Evolutionary conservation across 2,113 vertebrate genomes (phyloP).

Genomic region (Madoqua kirkii): DNA sequence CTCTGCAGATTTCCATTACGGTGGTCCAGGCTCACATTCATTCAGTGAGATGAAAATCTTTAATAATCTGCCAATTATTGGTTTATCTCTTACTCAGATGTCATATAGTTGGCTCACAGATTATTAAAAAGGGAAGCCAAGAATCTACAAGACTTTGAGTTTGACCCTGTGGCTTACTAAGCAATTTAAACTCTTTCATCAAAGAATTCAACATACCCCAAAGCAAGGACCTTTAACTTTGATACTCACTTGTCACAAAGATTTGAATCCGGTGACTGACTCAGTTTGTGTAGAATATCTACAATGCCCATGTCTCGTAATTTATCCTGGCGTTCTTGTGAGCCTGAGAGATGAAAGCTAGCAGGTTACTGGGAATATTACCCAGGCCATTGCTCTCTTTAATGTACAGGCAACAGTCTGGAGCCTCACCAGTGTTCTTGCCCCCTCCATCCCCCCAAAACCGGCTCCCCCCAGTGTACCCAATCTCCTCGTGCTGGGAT

Average conservation of each 20-base stretch:
- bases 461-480: no score
- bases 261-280: conserved; percentile 93
- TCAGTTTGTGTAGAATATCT: conserved; percentile 97
- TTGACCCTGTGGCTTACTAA: not conserved
- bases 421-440: not conserved
- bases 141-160: not conserved
- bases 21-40: not conserved
- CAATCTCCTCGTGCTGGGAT: not conserved
- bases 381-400: not conserved
- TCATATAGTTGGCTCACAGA: not conserved
- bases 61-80: not conserved
- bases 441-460: not conserved
- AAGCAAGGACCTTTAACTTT: not conserved
- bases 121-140: not conserved
- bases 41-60: not conserved
- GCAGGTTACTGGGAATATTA: not conserved
- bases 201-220: not conserved
- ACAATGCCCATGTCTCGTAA: conserved; percentile 97
- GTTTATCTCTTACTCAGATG: conserved; percentile 7
- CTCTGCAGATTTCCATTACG: not conserved
- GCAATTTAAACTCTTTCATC: not conserved
- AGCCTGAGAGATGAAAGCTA: conserved; percentile 82
- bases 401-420: not conserved
- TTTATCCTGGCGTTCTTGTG: conserved; percentile 97
- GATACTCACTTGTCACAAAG: conserved; percentile 94